A percentile compares a stretch with the other conserved stretches of the same genome.
Conservation (phyloP, 2,113 vertebrate genomes). For the Telmatochromis brachygnathus region DNA sequence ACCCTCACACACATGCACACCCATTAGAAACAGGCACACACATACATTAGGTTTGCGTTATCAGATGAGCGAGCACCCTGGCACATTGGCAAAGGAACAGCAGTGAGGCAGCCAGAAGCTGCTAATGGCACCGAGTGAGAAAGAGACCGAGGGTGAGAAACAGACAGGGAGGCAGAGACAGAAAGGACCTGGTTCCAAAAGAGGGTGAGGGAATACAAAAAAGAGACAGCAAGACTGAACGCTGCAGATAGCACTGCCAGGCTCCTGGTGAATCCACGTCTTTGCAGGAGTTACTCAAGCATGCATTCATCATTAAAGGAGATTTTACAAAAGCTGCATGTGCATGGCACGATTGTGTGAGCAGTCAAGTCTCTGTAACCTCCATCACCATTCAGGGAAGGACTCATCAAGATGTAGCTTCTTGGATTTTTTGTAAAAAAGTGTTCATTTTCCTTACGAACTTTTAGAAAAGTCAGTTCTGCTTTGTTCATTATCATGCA, state of each 20-base stretch:
- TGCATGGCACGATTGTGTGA: not conserved
- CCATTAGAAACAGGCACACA: not conserved
- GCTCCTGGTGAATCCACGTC: not conserved
- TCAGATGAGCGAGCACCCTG: slow-evolving; percentile 33
- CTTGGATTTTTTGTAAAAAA: not conserved
- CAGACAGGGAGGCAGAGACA: not conserved
- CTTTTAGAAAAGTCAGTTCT: not conserved
- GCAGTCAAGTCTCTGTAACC: not conserved
- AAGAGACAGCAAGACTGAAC: slow-evolving; percentile 12
- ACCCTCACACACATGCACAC: not conserved
- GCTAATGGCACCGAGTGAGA: slow-evolving; percentile 52
- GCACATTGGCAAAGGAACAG: slow-evolving; percentile 40
- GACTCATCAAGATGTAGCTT: not conserved
- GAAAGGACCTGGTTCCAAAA: slow-evolving; percentile 14
- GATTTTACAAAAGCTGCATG: not conserved
- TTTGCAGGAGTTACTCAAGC: not conserved
- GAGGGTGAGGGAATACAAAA: slow-evolving; percentile 1
- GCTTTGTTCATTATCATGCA: slow-evolving; percentile 1
- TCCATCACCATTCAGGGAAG: not conserved
- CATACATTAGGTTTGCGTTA: slow-evolving; percentile 25
- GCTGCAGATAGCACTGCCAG: slow-evolving; percentile 1
- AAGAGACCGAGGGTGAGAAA: slow-evolving; percentile 36
- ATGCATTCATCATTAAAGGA: not conserved
- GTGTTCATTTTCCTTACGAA: slow-evolving; percentile 4
- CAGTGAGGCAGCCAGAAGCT: slow-evolving; percentile 46